Percentiles rank a stretch among this genome's conserved stretches.
Evolutionary conservation across 2,888 invertebrate genomes (phyloP).

Genomic region (Elegia similella): DNA sequence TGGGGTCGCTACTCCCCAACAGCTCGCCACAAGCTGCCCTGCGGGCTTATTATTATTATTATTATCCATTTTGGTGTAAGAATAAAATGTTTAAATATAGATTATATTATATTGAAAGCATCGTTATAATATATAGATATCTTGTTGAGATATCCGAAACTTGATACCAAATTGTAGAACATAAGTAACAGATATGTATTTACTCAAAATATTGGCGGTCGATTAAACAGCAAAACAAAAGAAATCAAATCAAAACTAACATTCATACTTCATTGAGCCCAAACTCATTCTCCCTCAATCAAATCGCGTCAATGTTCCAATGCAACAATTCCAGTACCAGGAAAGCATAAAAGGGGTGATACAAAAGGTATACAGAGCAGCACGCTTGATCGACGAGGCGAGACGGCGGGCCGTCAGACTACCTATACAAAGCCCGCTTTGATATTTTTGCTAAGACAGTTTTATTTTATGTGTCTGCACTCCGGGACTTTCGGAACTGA

Average conservation of each 20-base stretch:
- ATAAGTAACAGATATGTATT: too few relatives aligned
- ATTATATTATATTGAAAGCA: too few relatives aligned
- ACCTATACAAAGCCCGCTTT: conserved; percentile 14
- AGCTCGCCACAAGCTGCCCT: too few relatives aligned
- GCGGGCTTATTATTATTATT: too few relatives aligned
- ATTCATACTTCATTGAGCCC: neutral
- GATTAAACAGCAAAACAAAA: neutral
- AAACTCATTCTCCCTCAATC: neutral
- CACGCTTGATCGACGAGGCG: conserved; percentile 42
- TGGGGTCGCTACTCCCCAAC: too few relatives aligned
- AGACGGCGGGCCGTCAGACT: conserved; percentile 31
- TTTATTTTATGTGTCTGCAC: conserved; percentile 12
- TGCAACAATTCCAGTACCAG: conserved; percentile 21
- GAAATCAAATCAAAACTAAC: neutral
- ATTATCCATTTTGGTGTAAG: too few relatives aligned
- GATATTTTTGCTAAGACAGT: conserved; percentile 17
- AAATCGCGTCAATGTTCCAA: neutral
- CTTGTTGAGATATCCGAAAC: too few relatives aligned
- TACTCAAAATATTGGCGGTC: neutral
- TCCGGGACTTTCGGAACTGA: conserved; percentile 10
- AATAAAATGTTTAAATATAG: too few relatives aligned
- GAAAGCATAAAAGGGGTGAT: conserved; percentile 30
- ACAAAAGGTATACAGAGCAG: conserved; percentile 38
- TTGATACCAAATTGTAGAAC: too few relatives aligned
- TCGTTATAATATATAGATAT: too few relatives aligned